Conservation (phyloP, 2,888 invertebrate genomes). For the Cinara cedri region DNA sequence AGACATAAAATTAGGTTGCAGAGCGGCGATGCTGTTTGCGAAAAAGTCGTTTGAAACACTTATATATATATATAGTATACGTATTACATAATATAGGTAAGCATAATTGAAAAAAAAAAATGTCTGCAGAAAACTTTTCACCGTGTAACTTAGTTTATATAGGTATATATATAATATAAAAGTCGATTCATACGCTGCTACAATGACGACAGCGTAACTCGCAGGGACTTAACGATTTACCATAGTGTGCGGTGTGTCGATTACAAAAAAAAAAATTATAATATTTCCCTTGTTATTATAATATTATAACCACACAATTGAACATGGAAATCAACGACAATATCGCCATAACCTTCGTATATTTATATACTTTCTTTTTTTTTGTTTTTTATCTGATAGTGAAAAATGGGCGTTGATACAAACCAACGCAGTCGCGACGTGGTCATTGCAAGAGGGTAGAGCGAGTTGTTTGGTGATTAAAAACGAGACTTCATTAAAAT, state of each 20-base stretch:
- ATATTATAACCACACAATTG: conserved; percentile 17
- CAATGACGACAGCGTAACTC: neutral
- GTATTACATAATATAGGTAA: too few relatives aligned
- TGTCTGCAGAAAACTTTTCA: conserved; percentile 1
- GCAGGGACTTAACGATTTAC: neutral
- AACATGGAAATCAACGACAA: conserved; percentile 28
- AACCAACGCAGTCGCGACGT: neutral
- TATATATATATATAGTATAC: too few relatives aligned
- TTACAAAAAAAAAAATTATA: conserved; percentile 23
- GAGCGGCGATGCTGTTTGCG: neutral
- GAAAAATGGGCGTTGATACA: conserved; percentile 37
- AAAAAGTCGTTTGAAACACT: conserved; percentile 3
- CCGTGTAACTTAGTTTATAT: neutral
- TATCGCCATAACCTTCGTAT: conserved; percentile 17
- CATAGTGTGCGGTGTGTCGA: neutral
- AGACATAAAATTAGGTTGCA: neutral
- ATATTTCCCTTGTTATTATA: conserved; percentile 19
- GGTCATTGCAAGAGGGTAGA: neutral
- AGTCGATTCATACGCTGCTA: neutral
- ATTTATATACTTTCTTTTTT: neutral
- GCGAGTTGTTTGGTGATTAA: conserved; percentile 47
- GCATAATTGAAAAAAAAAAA: neutral
- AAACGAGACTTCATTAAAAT: conserved; percentile 48
- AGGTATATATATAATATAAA: too few relatives aligned
- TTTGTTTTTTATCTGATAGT: conserved; percentile 29